Base-by-base conservation (phyloP, 2,113 vertebrate species). In the Bubalus kerabau region DNA sequence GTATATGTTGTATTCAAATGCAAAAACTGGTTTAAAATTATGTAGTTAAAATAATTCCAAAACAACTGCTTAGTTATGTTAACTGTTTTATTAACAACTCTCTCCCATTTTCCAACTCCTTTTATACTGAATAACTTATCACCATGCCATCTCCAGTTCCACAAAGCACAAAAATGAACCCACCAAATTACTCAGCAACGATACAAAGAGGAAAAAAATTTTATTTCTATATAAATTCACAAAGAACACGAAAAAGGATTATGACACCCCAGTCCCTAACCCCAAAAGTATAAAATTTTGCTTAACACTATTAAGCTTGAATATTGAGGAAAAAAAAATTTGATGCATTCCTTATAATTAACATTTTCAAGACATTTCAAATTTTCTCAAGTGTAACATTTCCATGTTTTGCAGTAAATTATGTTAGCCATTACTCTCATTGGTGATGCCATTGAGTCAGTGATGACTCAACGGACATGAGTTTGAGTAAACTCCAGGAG, bases 301-400 rank as follows among this genome's bases (percentile, higher is more conserved):
- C 40, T 97, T 74, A 85, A 85, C 19, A 89, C 6, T 40, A 87
- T 46, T 48, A 86, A 54, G 86, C 21, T 78, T 93, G 40, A 54
- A 54, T 71, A 95, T 24, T 46, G 59, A 30, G 13, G 23, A 0
- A 2, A 10, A 24, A 81, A 30, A 54, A 71, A 19, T 43, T 64
- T 57, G 50, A 89, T 97, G 30, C 57, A 92, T 64, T 91, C 71
- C 74, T 87, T 80, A 21, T 50, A 85, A 54, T 32, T 26, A 87
- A 95, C 46, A 26, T 90, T 95, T 90, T 87, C 86, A 94, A 95
- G 67, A 86, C 28, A 93, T 62, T 82, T 56, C 28, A 76, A 94
- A 89, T 56, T 74, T 91, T 95, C 88, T 91, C n/a, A 90, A 81
- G 28, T 48, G 8, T 82, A 84, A 82, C 26, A 48, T 76, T 91